phyloP scores from a whole-genome alignment of 2,113 vertebrate genomes.

The Pagrus major region DNA sequence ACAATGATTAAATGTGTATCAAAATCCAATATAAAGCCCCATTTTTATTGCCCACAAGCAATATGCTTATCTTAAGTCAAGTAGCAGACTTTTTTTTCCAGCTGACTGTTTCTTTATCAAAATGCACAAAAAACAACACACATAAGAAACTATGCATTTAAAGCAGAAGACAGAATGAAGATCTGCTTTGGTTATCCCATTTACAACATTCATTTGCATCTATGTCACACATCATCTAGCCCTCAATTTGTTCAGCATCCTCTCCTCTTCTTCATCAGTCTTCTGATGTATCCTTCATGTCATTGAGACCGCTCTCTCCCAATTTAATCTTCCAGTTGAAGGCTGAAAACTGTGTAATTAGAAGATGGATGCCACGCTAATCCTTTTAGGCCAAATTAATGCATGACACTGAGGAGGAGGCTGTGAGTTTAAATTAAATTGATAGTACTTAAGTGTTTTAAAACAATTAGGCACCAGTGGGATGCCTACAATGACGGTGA shows the following conservation, averaged over 20 bases:
- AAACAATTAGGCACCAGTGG: slow-evolving; percentile 49
- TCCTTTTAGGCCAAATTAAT: slow-evolving; percentile 72
- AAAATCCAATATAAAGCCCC: slow-evolving; percentile 8
- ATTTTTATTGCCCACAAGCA: neutral
- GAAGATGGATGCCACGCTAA: slow-evolving; percentile 63
- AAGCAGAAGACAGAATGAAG: neutral
- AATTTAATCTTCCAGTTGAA: slow-evolving; percentile 51
- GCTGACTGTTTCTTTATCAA: slow-evolving; percentile 8
- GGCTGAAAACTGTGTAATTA: slow-evolving; percentile 70
- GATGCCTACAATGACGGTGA: neutral
- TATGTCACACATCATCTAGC: neutral
- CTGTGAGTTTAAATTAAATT: slow-evolving; percentile 43
- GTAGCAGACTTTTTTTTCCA: neutral
- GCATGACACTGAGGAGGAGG: slow-evolving; percentile 35
- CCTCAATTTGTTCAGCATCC: slow-evolving; percentile 5
- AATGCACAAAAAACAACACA: neutral
- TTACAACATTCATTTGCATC: slow-evolving; percentile 15
- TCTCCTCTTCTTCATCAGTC: too few relatives aligned
- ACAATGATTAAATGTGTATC: slow-evolving; percentile 11
- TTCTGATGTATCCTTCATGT: slow-evolving; percentile 24
- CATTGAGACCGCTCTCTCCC: slow-evolving; percentile 18
- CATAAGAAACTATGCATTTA: neutral
- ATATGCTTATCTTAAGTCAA: slow-evolving; percentile 14
- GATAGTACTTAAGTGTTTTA: slow-evolving; percentile 49
- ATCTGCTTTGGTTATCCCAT: neutral